Conservation (phyloP, 2,797 vertebrate species). For the Helarctos malayanus region DNA sequence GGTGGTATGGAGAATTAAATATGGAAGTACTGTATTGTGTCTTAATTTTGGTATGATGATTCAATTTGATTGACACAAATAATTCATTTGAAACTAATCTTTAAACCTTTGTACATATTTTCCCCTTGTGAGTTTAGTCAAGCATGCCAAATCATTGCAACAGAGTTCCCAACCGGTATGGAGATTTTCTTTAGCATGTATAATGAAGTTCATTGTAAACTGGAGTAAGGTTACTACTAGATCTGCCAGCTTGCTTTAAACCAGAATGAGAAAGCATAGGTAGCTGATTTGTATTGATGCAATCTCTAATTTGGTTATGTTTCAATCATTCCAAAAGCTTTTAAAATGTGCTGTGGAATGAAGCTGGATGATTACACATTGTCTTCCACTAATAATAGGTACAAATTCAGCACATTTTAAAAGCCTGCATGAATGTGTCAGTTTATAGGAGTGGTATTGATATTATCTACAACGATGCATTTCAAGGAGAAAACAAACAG, state of each 20-base stretch:
- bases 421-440: conserved; percentile 37
- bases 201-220: conserved; percentile 70
- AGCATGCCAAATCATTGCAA: conserved; percentile 53
- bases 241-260: conserved; percentile 45
- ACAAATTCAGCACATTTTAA: conserved; percentile 45
- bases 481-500: conserved; percentile 32
- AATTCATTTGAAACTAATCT: conserved; percentile 68
- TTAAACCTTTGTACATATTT: conserved; percentile 56
- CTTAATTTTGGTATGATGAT: conserved; percentile 27
- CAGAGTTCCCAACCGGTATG: conserved; percentile 6
- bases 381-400: conserved; percentile 43
- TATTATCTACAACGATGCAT: conserved; percentile 16
- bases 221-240: conserved; percentile 31
- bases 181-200: conserved; percentile 53
- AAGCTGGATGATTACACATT: conserved; percentile 58
- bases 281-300: conserved; percentile 69
- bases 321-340: conserved; percentile 46
- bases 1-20: conserved; percentile 16
- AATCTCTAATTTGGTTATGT: conserved; percentile 68
- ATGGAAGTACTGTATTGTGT: neutral
- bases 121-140: conserved; percentile 63
- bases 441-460: neutral
- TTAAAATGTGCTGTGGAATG: conserved; percentile 11
- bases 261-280: conserved; percentile 44
- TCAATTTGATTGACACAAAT: conserved; percentile 61